phyloP scores from a whole-genome alignment of 2,888 invertebrate genomes.

The Cecidostiba fungosa region DNA sequence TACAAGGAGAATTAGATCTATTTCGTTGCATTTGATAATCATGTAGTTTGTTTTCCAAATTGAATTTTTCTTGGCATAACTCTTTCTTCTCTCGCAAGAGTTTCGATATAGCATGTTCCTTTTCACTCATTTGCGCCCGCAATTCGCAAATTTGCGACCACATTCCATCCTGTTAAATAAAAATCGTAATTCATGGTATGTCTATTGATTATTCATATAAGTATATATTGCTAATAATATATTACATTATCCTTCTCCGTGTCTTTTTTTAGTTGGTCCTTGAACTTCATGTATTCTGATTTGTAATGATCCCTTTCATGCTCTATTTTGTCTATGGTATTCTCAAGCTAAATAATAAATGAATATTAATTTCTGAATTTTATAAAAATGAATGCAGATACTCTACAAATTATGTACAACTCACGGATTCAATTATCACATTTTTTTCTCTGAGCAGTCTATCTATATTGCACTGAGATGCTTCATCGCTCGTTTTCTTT shows the following conservation, averaged over 20 bases:
- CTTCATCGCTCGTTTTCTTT: background rate
- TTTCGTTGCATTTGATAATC: conserved; percentile 68
- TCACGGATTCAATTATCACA: conserved; percentile 68
- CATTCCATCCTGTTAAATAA: conserved; percentile 58
- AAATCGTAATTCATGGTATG: conserved; percentile 17
- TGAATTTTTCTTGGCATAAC: conserved; percentile 79
- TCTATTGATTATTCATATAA: background rate
- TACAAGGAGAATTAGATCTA: conserved; percentile 68
- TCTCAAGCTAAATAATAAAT: conserved; percentile 69
- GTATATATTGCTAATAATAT: conserved; percentile 2
- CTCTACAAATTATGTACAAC: conserved; percentile 44
- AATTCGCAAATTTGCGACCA: conserved; percentile 61
- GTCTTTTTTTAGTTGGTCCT: conserved; percentile 77
- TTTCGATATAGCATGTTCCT: conserved; percentile 77
- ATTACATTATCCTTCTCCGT: conserved; percentile 72
- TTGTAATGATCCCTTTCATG: conserved; percentile 81
- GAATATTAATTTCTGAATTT: background rate
- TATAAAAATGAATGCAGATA: background rate
- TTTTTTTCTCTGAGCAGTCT: conserved; percentile 66
- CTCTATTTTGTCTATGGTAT: conserved; percentile 76
- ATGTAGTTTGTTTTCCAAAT: conserved; percentile 79
- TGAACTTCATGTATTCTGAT: conserved; percentile 80
- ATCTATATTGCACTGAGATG: conserved; percentile 42
- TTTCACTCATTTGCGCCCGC: conserved; percentile 71
- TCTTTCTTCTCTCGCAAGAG: conserved; percentile 80